phyloP scores from a whole-genome alignment of 2,113 vertebrate genomes.

The Syrrhaptes paradoxus region DNA sequence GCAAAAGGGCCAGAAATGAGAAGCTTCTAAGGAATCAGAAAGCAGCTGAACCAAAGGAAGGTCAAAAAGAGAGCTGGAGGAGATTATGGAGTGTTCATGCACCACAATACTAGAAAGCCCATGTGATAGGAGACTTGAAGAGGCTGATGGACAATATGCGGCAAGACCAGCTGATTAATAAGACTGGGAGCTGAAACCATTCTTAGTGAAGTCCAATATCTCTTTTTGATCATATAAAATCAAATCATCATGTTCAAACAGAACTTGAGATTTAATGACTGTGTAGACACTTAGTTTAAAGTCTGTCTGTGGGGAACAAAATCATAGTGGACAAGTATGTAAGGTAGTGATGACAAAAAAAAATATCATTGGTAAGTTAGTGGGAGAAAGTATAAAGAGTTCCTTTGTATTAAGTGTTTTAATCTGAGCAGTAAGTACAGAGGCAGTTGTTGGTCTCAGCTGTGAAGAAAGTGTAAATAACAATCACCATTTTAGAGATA shows the following conservation, averaged over 20 bases:
- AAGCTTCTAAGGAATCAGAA: neutral
- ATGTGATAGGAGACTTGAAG: neutral
- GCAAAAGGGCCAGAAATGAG: neutral
- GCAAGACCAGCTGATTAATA: neutral
- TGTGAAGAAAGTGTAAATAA: neutral
- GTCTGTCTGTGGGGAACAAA: neutral
- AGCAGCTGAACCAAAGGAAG: neutral
- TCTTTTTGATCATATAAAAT: neutral
- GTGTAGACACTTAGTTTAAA: neutral
- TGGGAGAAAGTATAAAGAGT: neutral
- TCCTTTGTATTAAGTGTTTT: neutral
- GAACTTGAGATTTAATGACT: neutral
- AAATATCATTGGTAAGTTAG: neutral
- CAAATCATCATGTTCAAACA: neutral
- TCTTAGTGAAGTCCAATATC: neutral
- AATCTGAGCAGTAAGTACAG: neutral
- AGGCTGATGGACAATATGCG: neutral
- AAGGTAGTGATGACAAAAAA: neutral
- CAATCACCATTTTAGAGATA: neutral
- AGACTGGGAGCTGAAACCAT: neutral
- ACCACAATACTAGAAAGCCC: neutral
- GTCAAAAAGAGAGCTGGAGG: neutral
- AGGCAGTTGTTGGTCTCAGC: neutral
- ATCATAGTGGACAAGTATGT: rapidly evolving
- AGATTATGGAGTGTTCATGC: neutral